Percentiles rank a stretch among this genome's conserved stretches.
Evolutionary conservation across 2,113 vertebrate genomes (phyloP).

Genomic region (Rhizomys pruinosus): DNA sequence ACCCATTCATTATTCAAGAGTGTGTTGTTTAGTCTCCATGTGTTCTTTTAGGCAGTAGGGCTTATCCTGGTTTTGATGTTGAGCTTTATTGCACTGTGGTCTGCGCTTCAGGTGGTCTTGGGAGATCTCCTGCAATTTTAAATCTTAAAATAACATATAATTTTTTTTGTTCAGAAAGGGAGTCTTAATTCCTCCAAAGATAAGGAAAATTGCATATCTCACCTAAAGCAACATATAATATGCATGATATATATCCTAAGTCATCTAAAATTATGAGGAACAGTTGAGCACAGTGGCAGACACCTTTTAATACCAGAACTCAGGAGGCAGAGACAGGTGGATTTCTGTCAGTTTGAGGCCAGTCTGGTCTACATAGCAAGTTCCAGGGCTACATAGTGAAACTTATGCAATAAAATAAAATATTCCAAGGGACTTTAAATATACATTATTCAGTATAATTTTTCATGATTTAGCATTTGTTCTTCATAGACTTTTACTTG

Average conservation of each 20-base stretch:
- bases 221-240: conserved; percentile 25
- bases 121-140: no score
- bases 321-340: neutral
- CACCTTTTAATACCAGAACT: neutral
- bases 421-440: neutral
- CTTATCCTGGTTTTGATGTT: no score
- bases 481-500: neutral
- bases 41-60: no score
- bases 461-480: conserved; percentile 12
- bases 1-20: no score
- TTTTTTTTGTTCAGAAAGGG: neutral
- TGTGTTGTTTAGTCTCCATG: no score
- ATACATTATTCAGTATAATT: neutral
- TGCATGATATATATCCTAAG: neutral
- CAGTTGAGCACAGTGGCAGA: neutral
- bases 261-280: neutral
- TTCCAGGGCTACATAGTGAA: no score
- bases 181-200: neutral
- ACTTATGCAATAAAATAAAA: no score
- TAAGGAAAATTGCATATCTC: neutral
- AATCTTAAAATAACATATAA: neutral
- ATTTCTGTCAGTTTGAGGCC: neutral
- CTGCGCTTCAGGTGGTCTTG: no score
- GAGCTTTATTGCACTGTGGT: no score
- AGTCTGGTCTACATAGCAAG: neutral